These are phyloP conservation scores for Propithecus perrieri DNA, from an alignment of 2,797 vertebrate species.

Conservation along the genomic window DNA sequence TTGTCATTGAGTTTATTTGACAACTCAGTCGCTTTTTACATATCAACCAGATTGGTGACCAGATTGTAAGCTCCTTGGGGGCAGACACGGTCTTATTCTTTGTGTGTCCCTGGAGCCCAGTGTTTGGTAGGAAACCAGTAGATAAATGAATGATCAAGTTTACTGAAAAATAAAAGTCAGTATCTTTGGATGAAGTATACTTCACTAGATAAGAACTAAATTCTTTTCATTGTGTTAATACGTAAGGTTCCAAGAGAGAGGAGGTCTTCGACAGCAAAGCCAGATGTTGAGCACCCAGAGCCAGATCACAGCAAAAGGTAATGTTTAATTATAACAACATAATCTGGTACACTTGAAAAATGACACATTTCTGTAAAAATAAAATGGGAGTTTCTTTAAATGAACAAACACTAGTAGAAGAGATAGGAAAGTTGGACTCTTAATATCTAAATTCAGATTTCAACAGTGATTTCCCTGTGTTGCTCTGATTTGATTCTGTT, in stretches of 20 bases:
- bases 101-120: background rate
- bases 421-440: background rate
- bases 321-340: fast-evolving
- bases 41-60: background rate
- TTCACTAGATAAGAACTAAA: background rate
- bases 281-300: slow-evolving; percentile 93
- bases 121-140: background rate
- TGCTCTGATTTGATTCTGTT: background rate
- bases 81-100: background rate
- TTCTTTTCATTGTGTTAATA: slow-evolving; percentile 82
- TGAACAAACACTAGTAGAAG: background rate
- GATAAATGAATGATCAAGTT: background rate
- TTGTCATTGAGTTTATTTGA: background rate
- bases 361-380: background rate
- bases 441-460: background rate
- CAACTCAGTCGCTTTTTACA: background rate
- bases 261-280: slow-evolving; percentile 91
- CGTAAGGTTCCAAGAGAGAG: slow-evolving; percentile 96
- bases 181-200: background rate
- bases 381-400: background rate
- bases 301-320: slow-evolving; percentile 98
- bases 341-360: fast-evolving
- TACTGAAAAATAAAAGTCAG: background rate
- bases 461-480: background rate
- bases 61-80: background rate